Evolutionary conservation across 2,797 vertebrate genomes (phyloP), one percentile per base, ranked within the genome.

Genomic region (Coregonus sp.): DNA sequence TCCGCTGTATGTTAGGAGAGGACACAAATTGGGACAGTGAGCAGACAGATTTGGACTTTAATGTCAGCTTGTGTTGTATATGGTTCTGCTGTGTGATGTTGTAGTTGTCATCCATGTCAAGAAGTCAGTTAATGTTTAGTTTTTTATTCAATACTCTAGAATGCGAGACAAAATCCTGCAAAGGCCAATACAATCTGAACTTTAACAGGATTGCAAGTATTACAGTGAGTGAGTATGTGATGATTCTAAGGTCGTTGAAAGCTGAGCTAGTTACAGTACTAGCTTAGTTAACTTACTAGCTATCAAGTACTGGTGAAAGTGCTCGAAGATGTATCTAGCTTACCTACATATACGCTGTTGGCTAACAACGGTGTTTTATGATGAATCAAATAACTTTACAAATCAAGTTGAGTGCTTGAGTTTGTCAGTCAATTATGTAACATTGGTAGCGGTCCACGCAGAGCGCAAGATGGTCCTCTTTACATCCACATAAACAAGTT

Each of bases 1-100:
- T 93, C 83, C 95, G 94, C 97, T 99, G 88, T 31, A 72, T n/a
- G 9, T 20, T 29, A 72, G 51, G 15, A 52, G 25, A 59, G 15
- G 20, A 47, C 40, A 56, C 25, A 72, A 6, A 74, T 63, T 63
- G 14, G 12, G 33, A 65, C 29, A 71, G 20, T 51, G n/a, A 29
- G 47, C 40, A 25, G 6, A 56, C 5, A 63, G 16, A 15, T 73
- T 50, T 11, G 4, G 9, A 47, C 9, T 47, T 47, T 47, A 25
- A 63, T 29, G 59, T 63, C 9, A 63, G 25, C 69, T 47, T 50
- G 37, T 50, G 35, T 47, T 29, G 70, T 56, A 47, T 12, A 12
- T 47, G 40, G 40, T 47, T 47, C 47, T 20, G 3, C 6, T 50
- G 65, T n/a, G 37, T 3, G n/a, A 16, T 47, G 40, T 2, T 9